phyloP scores from a whole-genome alignment of 2,888 invertebrate species.

The Lissocephala sabroskyi region DNA sequence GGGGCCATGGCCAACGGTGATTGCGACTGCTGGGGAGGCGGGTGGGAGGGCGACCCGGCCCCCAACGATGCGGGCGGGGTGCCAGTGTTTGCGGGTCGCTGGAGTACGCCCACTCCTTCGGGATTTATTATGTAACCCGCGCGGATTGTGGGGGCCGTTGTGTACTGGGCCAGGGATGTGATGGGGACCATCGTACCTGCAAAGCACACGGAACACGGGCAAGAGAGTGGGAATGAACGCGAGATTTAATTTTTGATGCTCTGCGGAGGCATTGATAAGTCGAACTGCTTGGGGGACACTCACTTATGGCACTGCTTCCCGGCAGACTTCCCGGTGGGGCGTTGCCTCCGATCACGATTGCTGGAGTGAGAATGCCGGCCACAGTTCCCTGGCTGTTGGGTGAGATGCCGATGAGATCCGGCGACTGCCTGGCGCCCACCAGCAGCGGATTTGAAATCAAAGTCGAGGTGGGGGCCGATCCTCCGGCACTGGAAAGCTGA shows the following conservation, averaged over 20 bases:
- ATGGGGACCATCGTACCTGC: conserved; percentile 69
- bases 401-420: conserved; percentile 69
- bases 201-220: conserved; percentile 2
- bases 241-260: no score
- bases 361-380: conserved; percentile 52
- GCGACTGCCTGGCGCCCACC: conserved; percentile 65
- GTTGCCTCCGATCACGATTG: conserved; percentile 58
- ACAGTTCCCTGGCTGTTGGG: conserved; percentile 36
- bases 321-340: conserved; percentile 38
- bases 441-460: conserved; percentile 48
- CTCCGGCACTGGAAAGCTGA: conserved; percentile 45
- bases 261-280: not conserved
- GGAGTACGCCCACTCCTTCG: conserved; percentile 59
- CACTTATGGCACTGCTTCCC: conserved; percentile 50
- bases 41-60: conserved; percentile 43
- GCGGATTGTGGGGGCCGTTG: conserved; percentile 69
- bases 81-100: conserved; percentile 57
- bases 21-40: conserved; percentile 22
- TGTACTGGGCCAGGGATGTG: conserved; percentile 68
- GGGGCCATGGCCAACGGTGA: conserved; percentile 34
- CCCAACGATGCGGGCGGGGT: conserved; percentile 57
- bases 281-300: conserved; percentile 22
- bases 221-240: no score
- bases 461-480: no score
- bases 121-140: conserved; percentile 68